These are phyloP conservation scores for Marmota flaviventris DNA, from an alignment of 2,113 vertebrate genomes.

Conservation along the genomic window DNA sequence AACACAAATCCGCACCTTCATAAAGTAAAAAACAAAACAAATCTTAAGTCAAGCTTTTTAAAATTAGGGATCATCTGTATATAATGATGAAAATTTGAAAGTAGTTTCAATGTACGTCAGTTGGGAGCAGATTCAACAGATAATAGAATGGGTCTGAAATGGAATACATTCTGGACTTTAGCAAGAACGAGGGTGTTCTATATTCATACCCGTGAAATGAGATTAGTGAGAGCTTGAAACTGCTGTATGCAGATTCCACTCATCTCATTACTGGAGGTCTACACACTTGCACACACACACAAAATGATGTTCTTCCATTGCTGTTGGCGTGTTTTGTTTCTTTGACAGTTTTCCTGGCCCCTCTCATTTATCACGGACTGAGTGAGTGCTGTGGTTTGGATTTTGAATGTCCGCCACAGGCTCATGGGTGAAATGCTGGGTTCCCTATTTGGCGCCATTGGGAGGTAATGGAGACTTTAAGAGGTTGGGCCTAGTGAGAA, in stretches of 20 bases:
- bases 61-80: neutral
- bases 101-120: neutral
- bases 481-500: neutral
- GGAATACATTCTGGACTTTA: neutral
- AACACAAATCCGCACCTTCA: too few species aligned
- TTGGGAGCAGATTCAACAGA: neutral
- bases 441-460: neutral
- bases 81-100: neutral
- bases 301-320: neutral
- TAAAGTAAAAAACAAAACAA: neutral
- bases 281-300: neutral
- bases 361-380: neutral
- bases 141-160: neutral
- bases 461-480: neutral
- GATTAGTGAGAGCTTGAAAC: neutral
- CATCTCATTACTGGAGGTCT: neutral
- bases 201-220: neutral
- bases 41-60: neutral
- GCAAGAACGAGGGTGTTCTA: neutral
- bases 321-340: neutral
- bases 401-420: too few species aligned
- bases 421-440: neutral
- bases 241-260: neutral
- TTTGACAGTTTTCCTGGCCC: neutral
- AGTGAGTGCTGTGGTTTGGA: neutral